Evolutionary conservation across 2,888 invertebrate species (phyloP), one percentile per base, ranked within the genome.

Genomic region (Hydraecia micacea): DNA sequence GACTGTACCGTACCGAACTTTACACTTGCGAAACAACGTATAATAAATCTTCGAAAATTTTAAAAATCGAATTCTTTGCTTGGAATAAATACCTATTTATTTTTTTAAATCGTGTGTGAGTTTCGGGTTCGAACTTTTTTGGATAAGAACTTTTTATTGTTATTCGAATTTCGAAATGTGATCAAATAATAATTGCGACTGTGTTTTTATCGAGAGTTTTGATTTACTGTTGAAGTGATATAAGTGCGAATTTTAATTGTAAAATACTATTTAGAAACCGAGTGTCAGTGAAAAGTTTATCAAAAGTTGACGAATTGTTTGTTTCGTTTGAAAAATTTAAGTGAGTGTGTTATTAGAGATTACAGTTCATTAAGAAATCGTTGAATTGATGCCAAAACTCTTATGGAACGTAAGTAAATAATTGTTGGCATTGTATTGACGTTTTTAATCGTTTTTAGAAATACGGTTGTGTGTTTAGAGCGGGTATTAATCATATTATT

Each of bases 281-380:
- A 36, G 79, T 85, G 73, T 36, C 36, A 65, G 87, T 82, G 78
- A 74, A 73, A 71, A 75, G 71, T 82, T 81, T 69, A 66, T 8
- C 15, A 66, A 39, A 78, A 84, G 75, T 77, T 85, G 70, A 73
- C 80, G 73, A 42, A 81, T 82, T 84, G 71, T 75, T 70, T 70
- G 58, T 70, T 70, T 39, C n/a, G 4, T 36, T 80, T 81, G 79
- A 74, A 73, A 79, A 81, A 74, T 75, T 73, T 11, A 74, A 84
- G 87, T 90, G 90, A 72, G 75, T 83, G 84, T 77, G 77, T 84
- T 84, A 76, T 81, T 75, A 74, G 42, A 81, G 68, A 85, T 83
- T 79, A 71, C 63, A 42, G 89, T 88, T 88, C 84, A 89, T 90
- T 86, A 87, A 86, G 80, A 90, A 91, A 90, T 90, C 75, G 83